phyloP scores from a whole-genome alignment of 2,797 vertebrate species.

The Thunnus albacares region DNA sequence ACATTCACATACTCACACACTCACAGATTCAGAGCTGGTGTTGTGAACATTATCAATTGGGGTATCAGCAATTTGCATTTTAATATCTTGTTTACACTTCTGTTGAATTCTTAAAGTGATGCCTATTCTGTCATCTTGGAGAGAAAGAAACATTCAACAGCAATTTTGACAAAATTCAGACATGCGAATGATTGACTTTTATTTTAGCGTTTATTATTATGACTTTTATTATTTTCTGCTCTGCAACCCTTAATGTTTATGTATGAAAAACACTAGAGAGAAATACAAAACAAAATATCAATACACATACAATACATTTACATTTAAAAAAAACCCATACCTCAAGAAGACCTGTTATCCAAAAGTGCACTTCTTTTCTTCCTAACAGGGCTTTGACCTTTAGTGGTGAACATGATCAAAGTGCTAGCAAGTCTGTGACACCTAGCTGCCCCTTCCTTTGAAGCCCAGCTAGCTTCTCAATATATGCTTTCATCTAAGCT shows the following conservation, averaged over 20 bases:
- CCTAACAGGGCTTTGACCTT: slow-evolving; percentile 53
- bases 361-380: slow-evolving; percentile 53
- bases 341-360: slow-evolving; percentile 59
- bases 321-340: slow-evolving; percentile 42
- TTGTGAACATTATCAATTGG: slow-evolving; percentile 41
- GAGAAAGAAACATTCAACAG: slow-evolving; percentile 11
- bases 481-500: slow-evolving; percentile 59
- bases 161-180: slow-evolving; percentile 28
- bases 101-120: slow-evolving; percentile 25
- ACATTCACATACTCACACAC: slow-evolving; percentile 12
- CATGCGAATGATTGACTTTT: neutral
- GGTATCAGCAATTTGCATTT: slow-evolving; percentile 58
- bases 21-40: slow-evolving; percentile 20
- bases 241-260: slow-evolving; percentile 10
- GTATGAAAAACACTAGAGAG: slow-evolving; percentile 15
- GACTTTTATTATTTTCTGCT: slow-evolving; percentile 17
- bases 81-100: slow-evolving; percentile 56
- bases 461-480: slow-evolving; percentile 61
- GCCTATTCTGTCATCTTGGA: slow-evolving; percentile 7
- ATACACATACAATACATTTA: slow-evolving; percentile 19
- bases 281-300: slow-evolving; percentile 29
- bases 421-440: slow-evolving; percentile 72
- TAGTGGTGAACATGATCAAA: slow-evolving; percentile 72
- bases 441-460: slow-evolving; percentile 70
- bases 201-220: slow-evolving; percentile 24